phyloP scores from a whole-genome alignment of 2,113 vertebrate genomes.

The Oreamnos americanus region DNA sequence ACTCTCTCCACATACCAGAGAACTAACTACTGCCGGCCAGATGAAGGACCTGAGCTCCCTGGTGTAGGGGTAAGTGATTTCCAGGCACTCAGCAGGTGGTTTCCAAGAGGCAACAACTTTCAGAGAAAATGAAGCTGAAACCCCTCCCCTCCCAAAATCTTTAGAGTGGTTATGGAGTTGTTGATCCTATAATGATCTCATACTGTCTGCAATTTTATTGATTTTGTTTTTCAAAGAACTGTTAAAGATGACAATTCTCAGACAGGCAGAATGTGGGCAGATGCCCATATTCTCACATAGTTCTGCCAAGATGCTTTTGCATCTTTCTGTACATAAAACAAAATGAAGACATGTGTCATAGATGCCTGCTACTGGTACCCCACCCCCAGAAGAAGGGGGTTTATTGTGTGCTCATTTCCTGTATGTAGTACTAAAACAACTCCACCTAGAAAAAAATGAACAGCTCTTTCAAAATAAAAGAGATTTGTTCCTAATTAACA shows the following conservation, averaged over 20 bases:
- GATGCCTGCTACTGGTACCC: slow-evolving; percentile 40
- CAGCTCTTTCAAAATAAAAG: slow-evolving; percentile 15
- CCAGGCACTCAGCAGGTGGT: neutral
- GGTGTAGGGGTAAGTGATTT: neutral
- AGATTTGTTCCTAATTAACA: slow-evolving; percentile 28
- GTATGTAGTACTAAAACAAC: slow-evolving; percentile 58
- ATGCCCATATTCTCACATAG: slow-evolving; percentile 59
- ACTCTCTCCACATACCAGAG: neutral
- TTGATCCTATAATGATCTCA: slow-evolving; percentile 47
- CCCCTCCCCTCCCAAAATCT: neutral
- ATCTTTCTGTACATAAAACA: slow-evolving; percentile 64
- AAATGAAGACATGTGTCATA: slow-evolving; percentile 66
- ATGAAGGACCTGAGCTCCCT: neutral
- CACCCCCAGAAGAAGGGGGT: neutral
- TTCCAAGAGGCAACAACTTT: slow-evolving; percentile 6
- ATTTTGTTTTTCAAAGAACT: slow-evolving; percentile 64
- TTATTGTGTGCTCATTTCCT: slow-evolving; percentile 58
- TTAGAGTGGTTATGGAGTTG: neutral
- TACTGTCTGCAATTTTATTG: slow-evolving; percentile 41
- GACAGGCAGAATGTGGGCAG: slow-evolving; percentile 49
- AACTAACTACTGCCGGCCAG: neutral
- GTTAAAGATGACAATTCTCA: slow-evolving; percentile 51
- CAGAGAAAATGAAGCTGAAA: slow-evolving; percentile 1
- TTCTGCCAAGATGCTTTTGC: slow-evolving; percentile 59
- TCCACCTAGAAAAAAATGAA: slow-evolving; percentile 46